These are phyloP conservation scores for Hyalella azteca DNA, from an alignment of 2,888 invertebrate genomes.

Conservation along the genomic window DNA sequence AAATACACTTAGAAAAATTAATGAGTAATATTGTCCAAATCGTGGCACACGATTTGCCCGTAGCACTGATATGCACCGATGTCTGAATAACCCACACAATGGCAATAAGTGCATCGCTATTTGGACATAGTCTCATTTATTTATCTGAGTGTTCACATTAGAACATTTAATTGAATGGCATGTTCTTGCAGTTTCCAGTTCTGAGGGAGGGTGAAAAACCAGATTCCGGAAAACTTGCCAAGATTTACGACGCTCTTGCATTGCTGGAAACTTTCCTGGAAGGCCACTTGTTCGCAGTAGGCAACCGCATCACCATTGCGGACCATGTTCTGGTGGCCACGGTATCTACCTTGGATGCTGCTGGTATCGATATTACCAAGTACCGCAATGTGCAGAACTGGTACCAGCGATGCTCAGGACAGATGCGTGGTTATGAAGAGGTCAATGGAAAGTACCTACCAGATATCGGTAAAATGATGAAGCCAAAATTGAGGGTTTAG, in stretches of 20 bases:
- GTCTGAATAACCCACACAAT: no score
- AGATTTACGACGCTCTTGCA: constrained; percentile 73
- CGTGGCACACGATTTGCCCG: no score
- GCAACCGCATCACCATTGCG: constrained; percentile 76
- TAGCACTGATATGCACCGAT: no score
- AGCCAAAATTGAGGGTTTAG: background rate
- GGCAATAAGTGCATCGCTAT: no score
- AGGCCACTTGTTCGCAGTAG: constrained; percentile 75
- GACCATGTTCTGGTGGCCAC: constrained; percentile 75
- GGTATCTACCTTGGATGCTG: constrained; percentile 70
- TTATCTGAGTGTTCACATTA: no score
- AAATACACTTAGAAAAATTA: no score
- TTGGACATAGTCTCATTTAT: no score
- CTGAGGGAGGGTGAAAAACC: constrained; percentile 60
- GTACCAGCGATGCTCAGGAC: background rate
- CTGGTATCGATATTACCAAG: constrained; percentile 3
- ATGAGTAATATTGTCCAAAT: no score
- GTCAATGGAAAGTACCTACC: background rate
- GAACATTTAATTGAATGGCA: no score
- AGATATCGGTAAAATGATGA: background rate
- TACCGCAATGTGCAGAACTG: background rate
- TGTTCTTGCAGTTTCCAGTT: constrained; percentile 30
- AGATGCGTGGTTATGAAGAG: constrained; percentile 1
- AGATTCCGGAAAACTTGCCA: constrained; percentile 70
- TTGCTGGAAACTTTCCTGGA: constrained; percentile 77